Percentiles rank a stretch among this genome's conserved stretches.
Conservation (phyloP, 2,797 vertebrate species). For the Rhabdophis nuchalis region DNA sequence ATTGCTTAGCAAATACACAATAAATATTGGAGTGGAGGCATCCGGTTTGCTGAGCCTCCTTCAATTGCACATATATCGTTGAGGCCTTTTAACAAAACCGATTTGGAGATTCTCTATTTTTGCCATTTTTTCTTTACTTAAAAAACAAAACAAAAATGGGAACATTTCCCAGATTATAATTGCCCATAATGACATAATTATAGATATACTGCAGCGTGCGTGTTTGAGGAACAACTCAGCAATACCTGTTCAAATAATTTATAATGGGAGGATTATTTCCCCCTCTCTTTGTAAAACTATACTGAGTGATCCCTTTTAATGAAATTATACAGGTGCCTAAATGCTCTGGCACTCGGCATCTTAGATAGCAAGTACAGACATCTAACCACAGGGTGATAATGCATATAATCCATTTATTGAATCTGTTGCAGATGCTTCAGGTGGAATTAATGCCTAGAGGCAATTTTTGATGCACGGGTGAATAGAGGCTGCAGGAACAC, state of each 20-base stretch:
- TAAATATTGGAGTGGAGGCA: neutral
- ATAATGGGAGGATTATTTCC: conserved; percentile 34
- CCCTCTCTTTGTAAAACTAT: conserved; percentile 49
- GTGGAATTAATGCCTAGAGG: neutral
- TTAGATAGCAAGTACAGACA: conserved; percentile 7
- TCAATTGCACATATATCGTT: no score
- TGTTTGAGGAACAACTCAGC: conserved; percentile 38
- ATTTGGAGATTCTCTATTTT: neutral
- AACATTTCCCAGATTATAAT: conserved; percentile 51
- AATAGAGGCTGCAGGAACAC: neutral
- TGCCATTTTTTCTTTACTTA: conserved; percentile 25
- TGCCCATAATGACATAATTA: conserved; percentile 49
- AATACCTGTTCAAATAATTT: conserved; percentile 58
- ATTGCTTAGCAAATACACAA: neutral
- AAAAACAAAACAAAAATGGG: conserved; percentile 37
- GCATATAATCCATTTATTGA: accelerated
- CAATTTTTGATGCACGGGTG: neutral
- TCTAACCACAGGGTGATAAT: neutral
- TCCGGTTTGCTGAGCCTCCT: neutral
- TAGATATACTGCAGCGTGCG: conserved; percentile 37
- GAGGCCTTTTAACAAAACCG: neutral
- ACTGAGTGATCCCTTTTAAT: conserved; percentile 53
- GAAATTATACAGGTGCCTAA: neutral
- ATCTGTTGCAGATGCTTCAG: neutral
- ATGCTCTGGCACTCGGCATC: conserved; percentile 28